A percentile compares a stretch with the other conserved stretches of the same genome.
Evolutionary conservation across 2,113 vertebrate species (phyloP).

Genomic region (Carassius carassius): DNA sequence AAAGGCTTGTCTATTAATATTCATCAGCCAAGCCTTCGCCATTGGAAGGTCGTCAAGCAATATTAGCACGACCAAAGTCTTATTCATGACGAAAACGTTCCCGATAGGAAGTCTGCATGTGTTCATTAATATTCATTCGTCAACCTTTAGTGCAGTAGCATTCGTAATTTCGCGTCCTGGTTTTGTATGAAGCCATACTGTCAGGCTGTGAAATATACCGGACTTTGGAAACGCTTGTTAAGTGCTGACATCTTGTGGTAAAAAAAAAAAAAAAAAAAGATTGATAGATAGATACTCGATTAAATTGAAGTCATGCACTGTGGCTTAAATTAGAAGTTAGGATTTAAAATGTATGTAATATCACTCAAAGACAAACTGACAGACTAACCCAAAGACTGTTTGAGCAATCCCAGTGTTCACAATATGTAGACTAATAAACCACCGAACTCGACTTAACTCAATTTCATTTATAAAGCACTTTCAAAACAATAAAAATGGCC

Average conservation of each 20-base stretch:
- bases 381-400: too few species aligned
- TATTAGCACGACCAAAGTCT: not conserved
- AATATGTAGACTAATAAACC: too few species aligned
- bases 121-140: not conserved
- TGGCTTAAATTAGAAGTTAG: too few species aligned
- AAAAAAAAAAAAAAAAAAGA: not conserved
- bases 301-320: too few species aligned
- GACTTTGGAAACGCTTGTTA: not conserved
- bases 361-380: too few species aligned
- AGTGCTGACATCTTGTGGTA: slow-evolving; percentile 52
- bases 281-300: too few species aligned
- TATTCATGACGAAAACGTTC: not conserved
- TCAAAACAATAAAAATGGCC: too few species aligned
- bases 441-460: too few species aligned
- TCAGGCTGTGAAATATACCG: not conserved
- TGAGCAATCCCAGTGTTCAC: too few species aligned
- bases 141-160: not conserved
- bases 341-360: too few species aligned
- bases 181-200: not conserved
- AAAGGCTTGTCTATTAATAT: slow-evolving; percentile 16
- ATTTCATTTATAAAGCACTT: too few species aligned
- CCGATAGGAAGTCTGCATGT: not conserved
- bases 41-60: not conserved
- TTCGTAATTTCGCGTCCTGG: not conserved
- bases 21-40: not conserved